Base-by-base conservation (phyloP, 2,113 vertebrate genomes). In the rabbit (Oryctolagus cuniculus) region DNA sequence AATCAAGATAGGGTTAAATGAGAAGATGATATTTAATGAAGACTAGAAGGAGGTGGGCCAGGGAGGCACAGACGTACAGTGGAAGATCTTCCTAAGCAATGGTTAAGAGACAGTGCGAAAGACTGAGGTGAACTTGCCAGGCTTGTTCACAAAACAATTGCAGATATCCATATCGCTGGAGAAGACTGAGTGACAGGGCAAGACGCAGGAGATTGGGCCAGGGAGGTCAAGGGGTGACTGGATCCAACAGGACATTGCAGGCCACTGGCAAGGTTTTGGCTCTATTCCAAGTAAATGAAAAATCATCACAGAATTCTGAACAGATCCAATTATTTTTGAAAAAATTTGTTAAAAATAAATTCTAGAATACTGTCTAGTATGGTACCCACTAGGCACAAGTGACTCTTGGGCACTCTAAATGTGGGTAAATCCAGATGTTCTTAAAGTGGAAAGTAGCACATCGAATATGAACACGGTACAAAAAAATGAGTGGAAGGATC, bases 301-400 rank as follows among this genome's bases (percentile, higher is more conserved):
- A 53, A 51, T 22, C 3, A 17, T 12, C 77, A 8, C 2, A 79
- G n/a, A 10, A 12, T 79, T 94, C 55, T 69, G 15, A 72, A 44
- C 9, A 90, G 10, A 38, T 77, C 8, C 69, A 15, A 77, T 73
- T 49, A 74, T 10, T 89, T n/a, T 83, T 55, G 44, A 51, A 38
- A 95, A 86, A 72, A 3, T 8, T 16, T 78, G 13, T 73, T 87
- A 6, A 86, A 81, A 89, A 82, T 58, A 89, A 67, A 72, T 21
- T 89, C 19, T 27, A 73, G 16, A 94, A 66, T n/a, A 83, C 16
- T 78, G 22, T 27, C 11, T 4, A 70, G 17, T 13, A 38, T 38
- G 27, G 29, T 49, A 34, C 34, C 19, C 12, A 72, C 22, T 78
- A 73, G 38, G 5, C 31, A 63, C 0, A 25, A 10, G 1, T 55